Evolutionary conservation across 2,797 vertebrate species (phyloP).

Genomic region (Remorina albescens): DNA sequence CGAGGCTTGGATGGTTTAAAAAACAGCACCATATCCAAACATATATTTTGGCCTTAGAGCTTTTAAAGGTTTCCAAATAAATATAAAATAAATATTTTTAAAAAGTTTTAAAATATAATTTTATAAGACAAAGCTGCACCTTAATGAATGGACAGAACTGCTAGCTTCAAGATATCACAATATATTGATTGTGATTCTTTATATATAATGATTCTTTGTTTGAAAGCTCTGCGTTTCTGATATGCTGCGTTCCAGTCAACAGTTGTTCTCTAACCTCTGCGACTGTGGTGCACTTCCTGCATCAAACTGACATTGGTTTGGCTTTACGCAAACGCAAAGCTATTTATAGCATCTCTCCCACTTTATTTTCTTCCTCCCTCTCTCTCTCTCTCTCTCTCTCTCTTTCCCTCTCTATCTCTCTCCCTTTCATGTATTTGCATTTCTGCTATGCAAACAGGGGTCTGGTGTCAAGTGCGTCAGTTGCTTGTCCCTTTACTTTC

Average conservation of each 20-base stretch:
- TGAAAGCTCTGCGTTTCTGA: constrained; percentile 37
- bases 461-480: constrained; percentile 61
- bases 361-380: constrained; percentile 63
- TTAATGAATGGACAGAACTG: background rate
- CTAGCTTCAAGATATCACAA: background rate
- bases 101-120: background rate
- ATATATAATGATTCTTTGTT: constrained; percentile 9
- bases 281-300: constrained; percentile 71
- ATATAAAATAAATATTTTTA: too few species aligned
- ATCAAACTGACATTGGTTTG: constrained; percentile 77
- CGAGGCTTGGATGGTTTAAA: background rate
- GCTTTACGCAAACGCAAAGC: constrained; percentile 73
- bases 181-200: too few species aligned
- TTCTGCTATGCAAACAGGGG: constrained; percentile 69
- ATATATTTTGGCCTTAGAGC: background rate
- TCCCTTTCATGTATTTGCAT: constrained; percentile 68
- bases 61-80: background rate
- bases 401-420: constrained; percentile 44
- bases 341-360: constrained; percentile 81
- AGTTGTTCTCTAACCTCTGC: constrained; percentile 67
- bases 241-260: constrained; percentile 56
- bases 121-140: background rate
- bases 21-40: background rate
- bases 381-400: constrained; percentile 53
- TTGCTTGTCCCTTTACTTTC: constrained; percentile 50